Evolutionary conservation across 2,113 vertebrate species (phyloP).

Genomic region (Eonycteris spelaea): DNA sequence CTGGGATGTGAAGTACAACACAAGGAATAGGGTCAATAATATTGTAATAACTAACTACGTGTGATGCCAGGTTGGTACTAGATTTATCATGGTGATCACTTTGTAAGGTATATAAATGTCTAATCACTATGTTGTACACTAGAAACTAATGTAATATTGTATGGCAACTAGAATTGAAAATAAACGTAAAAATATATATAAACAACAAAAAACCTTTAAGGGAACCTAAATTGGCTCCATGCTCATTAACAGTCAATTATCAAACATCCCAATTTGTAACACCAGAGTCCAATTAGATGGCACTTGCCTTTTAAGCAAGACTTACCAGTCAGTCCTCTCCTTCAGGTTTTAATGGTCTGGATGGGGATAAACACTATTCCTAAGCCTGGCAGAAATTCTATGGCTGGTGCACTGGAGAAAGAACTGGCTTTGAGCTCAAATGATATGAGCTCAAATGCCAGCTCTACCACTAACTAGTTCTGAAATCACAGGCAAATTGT

Average conservation of each 20-base stretch:
- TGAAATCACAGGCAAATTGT: not conserved
- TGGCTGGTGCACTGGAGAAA: not conserved
- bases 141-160: not conserved
- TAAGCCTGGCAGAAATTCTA: not conserved
- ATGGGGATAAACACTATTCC: not conserved
- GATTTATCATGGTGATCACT: not conserved
- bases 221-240: not conserved
- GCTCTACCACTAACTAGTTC: not conserved
- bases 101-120: not conserved
- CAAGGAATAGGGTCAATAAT: not conserved
- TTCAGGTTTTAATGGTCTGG: not conserved
- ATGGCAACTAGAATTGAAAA: not conserved
- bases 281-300: not conserved
- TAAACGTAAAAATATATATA: not conserved
- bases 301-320: not conserved
- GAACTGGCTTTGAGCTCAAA: not conserved
- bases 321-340: not conserved
- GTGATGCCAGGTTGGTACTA: not conserved
- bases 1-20: not conserved
- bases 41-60: not conserved
- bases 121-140: not conserved
- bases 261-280: not conserved
- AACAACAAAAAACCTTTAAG: not conserved
- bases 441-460: not conserved
- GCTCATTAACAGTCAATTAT: not conserved